phyloP scores from a whole-genome alignment of 2,888 invertebrate genomes.

The Zelleria hepariella region DNA sequence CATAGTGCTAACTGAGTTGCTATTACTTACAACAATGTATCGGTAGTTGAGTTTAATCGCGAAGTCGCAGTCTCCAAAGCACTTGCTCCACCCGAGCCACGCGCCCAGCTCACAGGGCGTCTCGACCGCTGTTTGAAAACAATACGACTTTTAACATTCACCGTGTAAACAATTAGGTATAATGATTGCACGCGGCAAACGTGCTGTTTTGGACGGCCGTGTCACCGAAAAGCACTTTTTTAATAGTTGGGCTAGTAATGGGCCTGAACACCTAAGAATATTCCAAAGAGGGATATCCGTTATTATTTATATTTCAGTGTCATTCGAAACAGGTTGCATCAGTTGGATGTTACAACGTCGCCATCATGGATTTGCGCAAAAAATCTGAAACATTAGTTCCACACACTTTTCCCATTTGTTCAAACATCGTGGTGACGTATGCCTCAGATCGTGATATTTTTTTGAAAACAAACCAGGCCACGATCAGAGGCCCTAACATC shows the following conservation, averaged over 20 bases:
- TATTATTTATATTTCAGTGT: too few species aligned
- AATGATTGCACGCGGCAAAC: too few species aligned
- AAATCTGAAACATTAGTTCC: background rate
- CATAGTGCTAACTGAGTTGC: background rate
- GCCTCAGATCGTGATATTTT: background rate
- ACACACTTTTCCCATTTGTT: background rate
- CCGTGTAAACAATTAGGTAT: too few species aligned
- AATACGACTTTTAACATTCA: too few species aligned
- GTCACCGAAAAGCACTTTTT: too few species aligned
- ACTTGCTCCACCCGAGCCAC: slow-evolving; percentile 59
- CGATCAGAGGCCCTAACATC: too few species aligned
- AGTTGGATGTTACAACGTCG: background rate
- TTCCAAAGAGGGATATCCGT: too few species aligned
- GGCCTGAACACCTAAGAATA: too few species aligned
- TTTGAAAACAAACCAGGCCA: too few species aligned
- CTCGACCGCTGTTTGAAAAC: slow-evolving; percentile 19
- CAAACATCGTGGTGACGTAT: background rate
- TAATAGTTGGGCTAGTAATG: too few species aligned
- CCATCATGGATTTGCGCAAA: background rate
- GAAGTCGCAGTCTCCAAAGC: slow-evolving; percentile 50
- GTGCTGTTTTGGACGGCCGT: too few species aligned
- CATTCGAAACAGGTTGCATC: too few species aligned
- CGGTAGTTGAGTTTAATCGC: slow-evolving; percentile 58
- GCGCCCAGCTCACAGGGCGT: slow-evolving; percentile 44
- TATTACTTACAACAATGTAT: slow-evolving; percentile 40